Percentiles rank a stretch among this genome's conserved stretches.
Conservation (phyloP, 2,113 vertebrate genomes). For the Glaucomys volans region DNA sequence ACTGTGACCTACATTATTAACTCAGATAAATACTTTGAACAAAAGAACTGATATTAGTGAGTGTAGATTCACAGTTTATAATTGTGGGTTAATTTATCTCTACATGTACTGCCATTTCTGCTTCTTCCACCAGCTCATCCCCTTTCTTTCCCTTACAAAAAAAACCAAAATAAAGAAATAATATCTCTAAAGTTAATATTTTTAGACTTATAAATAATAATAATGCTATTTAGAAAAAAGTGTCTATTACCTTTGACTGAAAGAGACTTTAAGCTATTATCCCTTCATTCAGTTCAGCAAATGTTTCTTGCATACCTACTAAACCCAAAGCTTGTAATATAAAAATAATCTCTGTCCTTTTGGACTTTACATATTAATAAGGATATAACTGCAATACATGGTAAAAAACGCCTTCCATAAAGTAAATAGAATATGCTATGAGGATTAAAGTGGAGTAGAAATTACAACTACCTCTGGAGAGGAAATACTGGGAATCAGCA, state of each 20-base stretch:
- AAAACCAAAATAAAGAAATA: constrained; percentile 19
- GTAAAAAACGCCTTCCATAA: constrained; percentile 1
- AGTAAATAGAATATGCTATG: constrained; percentile 37
- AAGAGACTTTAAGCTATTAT: constrained; percentile 41
- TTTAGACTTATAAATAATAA: constrained; percentile 47
- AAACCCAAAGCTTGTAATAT: constrained; percentile 37
- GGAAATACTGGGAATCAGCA: constrained; percentile 17
- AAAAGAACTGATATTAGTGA: constrained; percentile 28
- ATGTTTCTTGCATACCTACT: constrained; percentile 40
- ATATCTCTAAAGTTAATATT: constrained; percentile 17
- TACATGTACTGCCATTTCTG: not conserved
- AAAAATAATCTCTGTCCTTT: constrained; percentile 47
- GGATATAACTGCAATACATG: not conserved
- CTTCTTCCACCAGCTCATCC: constrained; percentile 13
- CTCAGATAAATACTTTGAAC: constrained; percentile 47
- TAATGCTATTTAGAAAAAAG: constrained; percentile 32
- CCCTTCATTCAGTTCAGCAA: constrained; percentile 38
- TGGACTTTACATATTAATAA: constrained; percentile 46
- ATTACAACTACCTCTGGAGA: not conserved
- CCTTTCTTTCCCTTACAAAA: not conserved
- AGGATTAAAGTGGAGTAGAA: constrained; percentile 30
- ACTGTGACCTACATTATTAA: constrained; percentile 32
- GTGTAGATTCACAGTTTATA: not conserved
- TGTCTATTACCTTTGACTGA: constrained; percentile 47
- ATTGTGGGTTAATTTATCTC: constrained; percentile 26